phyloP scores from a whole-genome alignment of 2,797 vertebrate species.

The Kryptopterus vitreolus region DNA sequence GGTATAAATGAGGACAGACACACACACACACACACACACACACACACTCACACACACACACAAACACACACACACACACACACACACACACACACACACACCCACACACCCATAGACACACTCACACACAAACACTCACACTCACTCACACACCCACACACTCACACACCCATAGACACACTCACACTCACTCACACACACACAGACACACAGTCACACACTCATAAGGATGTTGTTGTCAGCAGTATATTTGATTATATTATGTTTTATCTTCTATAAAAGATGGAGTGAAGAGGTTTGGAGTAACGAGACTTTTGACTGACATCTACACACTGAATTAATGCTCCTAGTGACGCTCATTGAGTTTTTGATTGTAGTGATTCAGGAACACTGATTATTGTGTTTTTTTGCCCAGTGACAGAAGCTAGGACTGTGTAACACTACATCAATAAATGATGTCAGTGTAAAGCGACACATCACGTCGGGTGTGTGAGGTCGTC shows the following conservation, averaged over 20 bases:
- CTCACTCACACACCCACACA: not conserved
- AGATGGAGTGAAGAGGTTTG: not conserved
- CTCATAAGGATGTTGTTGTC: not conserved
- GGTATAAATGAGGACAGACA: not conserved
- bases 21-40: not conserved
- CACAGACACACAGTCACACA: not conserved
- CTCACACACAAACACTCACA: not conserved
- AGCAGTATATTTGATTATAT: not conserved
- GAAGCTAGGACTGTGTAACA: not conserved
- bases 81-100: not conserved
- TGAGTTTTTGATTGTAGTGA: not conserved
- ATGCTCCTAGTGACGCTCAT: not conserved
- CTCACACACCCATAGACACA: not conserved
- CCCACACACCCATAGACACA: too few relatives aligned
- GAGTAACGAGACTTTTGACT: not conserved
- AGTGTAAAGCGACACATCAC: constrained; percentile 3
- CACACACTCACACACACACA: too few relatives aligned
- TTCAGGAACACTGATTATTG: not conserved
- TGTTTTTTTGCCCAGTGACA: not conserved
- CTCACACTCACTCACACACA: not conserved
- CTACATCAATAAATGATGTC: constrained; percentile 18
- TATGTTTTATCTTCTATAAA: not conserved
- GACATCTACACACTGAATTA: not conserved
- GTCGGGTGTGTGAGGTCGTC: constrained; percentile 6
- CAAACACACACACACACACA: not conserved